Base-by-base conservation (phyloP, 2,888 invertebrate species). In the Sarcophaga rosellei region DNA sequence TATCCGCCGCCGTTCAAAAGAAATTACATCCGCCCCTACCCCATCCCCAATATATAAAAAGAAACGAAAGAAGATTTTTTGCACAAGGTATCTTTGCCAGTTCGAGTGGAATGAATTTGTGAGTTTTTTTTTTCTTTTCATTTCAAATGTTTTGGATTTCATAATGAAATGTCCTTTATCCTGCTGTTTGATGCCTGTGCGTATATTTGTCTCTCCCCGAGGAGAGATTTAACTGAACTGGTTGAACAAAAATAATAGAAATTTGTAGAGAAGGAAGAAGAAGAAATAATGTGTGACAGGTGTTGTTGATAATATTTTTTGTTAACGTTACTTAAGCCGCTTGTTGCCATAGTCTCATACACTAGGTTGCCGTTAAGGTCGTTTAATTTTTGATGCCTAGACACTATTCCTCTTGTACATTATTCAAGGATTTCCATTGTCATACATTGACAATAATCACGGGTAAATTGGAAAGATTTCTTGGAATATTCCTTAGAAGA, bases 1-100 rank as follows among this genome's bases (percentile, higher is more conserved):
- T 35, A 77, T 82, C 70, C 82, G 35, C 35, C 65, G n/a, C 70
- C 65, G 10, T 20, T 25, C 3, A 21, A 66, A 21, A 66, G 23
- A 59, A 63, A 65, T 72, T 65, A 45, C 65, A 72, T 70, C 81
- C 70, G 62, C 35, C 53, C 53, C 1, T 1, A 0, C 53, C 53
- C 1, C 1, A 0, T 1, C 4, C 12, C 53, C 15, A 47, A 53
- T 53, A 53, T 5, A 15, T 11, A 25, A 35, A 35, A 35, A 35
- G 35, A 35, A 35, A 35, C 68, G n/a, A 1, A 21, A 65, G 57
- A 15, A 57, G 53, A 59, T 21, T 65, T 35, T 15, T n/a, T 35
- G 8, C 53, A 61, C 21, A 6, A 35, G 35, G 6, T 6, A 57
- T 6, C 5, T 4, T 57, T 57, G 15, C 57, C 57, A 17, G 57